Percentiles rank a stretch among this genome's conserved stretches.
Evolutionary conservation across 2,113 vertebrate genomes (phyloP).

Genomic region (Pheucticus melanocephalus): DNA sequence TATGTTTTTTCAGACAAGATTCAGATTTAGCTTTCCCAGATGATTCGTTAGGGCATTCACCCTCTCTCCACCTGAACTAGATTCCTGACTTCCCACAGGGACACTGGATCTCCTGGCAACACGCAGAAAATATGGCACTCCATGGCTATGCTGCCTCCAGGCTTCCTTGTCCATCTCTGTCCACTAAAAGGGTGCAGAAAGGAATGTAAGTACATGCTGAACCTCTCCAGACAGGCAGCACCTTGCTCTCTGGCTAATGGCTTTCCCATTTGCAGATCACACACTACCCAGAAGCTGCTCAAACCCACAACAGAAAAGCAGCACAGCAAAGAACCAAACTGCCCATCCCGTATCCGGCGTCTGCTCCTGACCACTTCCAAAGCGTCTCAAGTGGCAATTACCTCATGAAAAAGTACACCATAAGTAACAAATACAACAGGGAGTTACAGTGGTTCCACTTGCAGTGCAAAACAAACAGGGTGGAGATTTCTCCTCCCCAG

Average conservation of each 20-base stretch:
- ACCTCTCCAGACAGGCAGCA: background rate
- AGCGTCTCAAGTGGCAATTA: background rate
- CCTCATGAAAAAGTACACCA: background rate
- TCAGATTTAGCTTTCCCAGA: background rate
- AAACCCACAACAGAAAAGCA: background rate
- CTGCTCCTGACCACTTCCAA: background rate
- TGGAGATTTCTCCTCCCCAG: background rate
- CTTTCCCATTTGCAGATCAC: background rate
- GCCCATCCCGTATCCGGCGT: rapidly evolving
- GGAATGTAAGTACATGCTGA: rapidly evolving
- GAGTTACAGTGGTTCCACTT: background rate
- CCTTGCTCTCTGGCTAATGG: background rate
- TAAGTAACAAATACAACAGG: background rate
- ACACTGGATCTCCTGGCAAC: background rate
- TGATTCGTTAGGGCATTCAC: background rate
- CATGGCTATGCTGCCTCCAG: background rate
- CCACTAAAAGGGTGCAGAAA: background rate
- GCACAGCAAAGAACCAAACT: background rate
- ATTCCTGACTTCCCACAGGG: background rate
- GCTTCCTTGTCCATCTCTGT: background rate
- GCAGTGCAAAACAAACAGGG: background rate
- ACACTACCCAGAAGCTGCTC: background rate
- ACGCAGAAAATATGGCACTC: rapidly evolving
- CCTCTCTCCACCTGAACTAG: rapidly evolving
- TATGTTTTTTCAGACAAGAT: background rate